These are phyloP conservation scores for Archips xylosteana DNA, from an alignment of 2,888 invertebrate genomes.

Conservation along the genomic window DNA sequence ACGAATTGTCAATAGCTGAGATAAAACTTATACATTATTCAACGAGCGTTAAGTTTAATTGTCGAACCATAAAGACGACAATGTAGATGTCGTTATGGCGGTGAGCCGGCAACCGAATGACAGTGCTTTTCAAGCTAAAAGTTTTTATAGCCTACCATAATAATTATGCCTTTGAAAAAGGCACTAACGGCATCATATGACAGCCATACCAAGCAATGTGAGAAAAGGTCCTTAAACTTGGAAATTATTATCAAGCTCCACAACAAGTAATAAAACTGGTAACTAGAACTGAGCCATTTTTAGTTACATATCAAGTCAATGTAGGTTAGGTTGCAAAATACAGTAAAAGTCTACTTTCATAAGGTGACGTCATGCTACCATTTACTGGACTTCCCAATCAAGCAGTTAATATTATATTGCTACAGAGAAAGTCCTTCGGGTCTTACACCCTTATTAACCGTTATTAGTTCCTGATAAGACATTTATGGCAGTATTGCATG, in stretches of 20 bases:
- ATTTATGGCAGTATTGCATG: slow-evolving; percentile 26
- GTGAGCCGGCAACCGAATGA: slow-evolving; percentile 51
- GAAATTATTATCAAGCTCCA: neutral
- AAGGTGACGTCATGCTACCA: slow-evolving; percentile 38
- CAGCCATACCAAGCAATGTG: neutral
- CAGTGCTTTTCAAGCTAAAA: slow-evolving; percentile 47
- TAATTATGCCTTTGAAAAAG: slow-evolving; percentile 20
- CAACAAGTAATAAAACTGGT: neutral
- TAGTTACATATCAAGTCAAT: slow-evolving; percentile 14
- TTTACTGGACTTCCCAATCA: slow-evolving; percentile 39
- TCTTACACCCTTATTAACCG: slow-evolving; percentile 33
- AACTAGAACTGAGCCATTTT: slow-evolving; percentile 5
- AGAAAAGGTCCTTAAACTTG: neutral
- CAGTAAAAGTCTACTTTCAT: slow-evolving; percentile 35
- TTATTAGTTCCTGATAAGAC: slow-evolving; percentile 35
- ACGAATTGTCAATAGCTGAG: slow-evolving; percentile 49
- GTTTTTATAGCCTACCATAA: slow-evolving; percentile 12
- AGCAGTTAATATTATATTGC: slow-evolving; percentile 36
- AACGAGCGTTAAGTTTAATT: slow-evolving; percentile 60
- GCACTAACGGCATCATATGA: slow-evolving; percentile 1
- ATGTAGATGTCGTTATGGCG: slow-evolving; percentile 59
- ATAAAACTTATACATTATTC: slow-evolving; percentile 58
- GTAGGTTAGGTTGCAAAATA: slow-evolving; percentile 30
- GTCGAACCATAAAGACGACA: slow-evolving; percentile 57
- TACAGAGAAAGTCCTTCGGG: slow-evolving; percentile 34